Evolutionary conservation across 2,113 vertebrate species (phyloP).

Genomic region (Accipiter cooperii): DNA sequence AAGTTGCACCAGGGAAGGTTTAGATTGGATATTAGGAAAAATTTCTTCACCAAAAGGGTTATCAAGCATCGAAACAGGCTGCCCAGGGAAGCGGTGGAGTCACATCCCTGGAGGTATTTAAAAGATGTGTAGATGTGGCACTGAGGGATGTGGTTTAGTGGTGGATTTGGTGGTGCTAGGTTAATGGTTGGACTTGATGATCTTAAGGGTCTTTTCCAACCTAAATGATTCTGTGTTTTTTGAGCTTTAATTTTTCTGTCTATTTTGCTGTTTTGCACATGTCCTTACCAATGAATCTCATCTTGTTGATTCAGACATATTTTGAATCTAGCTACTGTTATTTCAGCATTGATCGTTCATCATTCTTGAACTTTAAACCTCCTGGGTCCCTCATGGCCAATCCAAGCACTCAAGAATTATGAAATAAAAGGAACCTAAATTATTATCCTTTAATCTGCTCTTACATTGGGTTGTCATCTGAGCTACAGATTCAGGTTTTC

Average conservation of each 20-base stretch:
- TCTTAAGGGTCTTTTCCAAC: no score
- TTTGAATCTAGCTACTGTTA: background rate
- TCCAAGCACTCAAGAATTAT: background rate
- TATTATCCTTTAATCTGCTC: constrained; percentile 1
- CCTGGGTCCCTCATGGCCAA: background rate
- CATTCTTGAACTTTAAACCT: background rate
- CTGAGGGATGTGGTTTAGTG: no score
- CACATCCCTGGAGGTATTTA: no score
- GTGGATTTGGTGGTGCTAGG: no score
- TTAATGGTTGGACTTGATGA: no score
- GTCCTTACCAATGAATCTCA: background rate
- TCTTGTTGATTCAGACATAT: background rate
- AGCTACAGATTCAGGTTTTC: background rate
- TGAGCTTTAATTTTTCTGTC: background rate
- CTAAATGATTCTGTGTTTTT: background rate
- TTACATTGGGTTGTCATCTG: background rate
- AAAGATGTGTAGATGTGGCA: no score
- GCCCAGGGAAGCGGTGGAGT: no score
- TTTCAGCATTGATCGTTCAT: background rate
- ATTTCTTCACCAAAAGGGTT: no score
- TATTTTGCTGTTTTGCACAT: background rate
- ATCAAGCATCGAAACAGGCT: no score
- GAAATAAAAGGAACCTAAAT: background rate
- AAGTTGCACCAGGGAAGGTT: no score
- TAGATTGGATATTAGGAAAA: no score